These are phyloP conservation scores for Ameiurus melas DNA, from an alignment of 2,113 vertebrate genomes.

Conservation along the genomic window DNA sequence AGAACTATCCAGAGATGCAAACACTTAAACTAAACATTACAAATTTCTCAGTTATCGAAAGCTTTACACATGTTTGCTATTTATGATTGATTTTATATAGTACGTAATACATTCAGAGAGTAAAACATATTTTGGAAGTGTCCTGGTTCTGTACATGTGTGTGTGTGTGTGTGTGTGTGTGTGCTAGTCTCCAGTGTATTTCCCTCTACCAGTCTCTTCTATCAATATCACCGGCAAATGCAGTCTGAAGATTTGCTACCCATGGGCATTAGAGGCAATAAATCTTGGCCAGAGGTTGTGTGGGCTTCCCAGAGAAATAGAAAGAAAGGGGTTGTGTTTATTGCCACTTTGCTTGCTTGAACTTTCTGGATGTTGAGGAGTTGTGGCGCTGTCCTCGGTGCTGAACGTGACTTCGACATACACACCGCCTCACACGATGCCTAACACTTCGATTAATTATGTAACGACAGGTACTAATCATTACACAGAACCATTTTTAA, in stretches of 20 bases:
- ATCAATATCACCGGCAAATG: slow-evolving; percentile 66
- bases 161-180: background rate
- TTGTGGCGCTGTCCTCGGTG: slow-evolving; percentile 69
- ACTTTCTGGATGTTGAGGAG: slow-evolving; percentile 69
- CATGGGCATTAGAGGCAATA: slow-evolving; percentile 64
- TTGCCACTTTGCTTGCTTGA: slow-evolving; percentile 69
- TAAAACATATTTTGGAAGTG: slow-evolving; percentile 33
- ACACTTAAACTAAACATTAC: slow-evolving; percentile 51
- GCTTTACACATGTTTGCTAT: slow-evolving; percentile 43
- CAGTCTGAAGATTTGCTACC: slow-evolving; percentile 71
- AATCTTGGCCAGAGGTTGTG: slow-evolving; percentile 73
- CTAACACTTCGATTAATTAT: background rate
- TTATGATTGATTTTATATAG: slow-evolving; percentile 49
- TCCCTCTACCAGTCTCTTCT: slow-evolving; percentile 43
- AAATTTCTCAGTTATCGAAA: slow-evolving; percentile 54
- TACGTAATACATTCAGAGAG: slow-evolving; percentile 42
- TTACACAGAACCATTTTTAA: background rate
- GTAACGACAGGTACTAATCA: background rate
- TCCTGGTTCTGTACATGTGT: slow-evolving; percentile 39
- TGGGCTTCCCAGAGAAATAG: slow-evolving; percentile 74
- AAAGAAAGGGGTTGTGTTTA: slow-evolving; percentile 69
- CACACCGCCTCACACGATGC: background rate
- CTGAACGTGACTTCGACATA: slow-evolving; percentile 51
- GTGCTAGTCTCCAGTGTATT: slow-evolving; percentile 22
- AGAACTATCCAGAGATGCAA: slow-evolving; percentile 47